A percentile compares a stretch with the other conserved stretches of the same genome.
Conservation (phyloP, 2,113 vertebrate genomes). For the Eurystomus gularis region DNA sequence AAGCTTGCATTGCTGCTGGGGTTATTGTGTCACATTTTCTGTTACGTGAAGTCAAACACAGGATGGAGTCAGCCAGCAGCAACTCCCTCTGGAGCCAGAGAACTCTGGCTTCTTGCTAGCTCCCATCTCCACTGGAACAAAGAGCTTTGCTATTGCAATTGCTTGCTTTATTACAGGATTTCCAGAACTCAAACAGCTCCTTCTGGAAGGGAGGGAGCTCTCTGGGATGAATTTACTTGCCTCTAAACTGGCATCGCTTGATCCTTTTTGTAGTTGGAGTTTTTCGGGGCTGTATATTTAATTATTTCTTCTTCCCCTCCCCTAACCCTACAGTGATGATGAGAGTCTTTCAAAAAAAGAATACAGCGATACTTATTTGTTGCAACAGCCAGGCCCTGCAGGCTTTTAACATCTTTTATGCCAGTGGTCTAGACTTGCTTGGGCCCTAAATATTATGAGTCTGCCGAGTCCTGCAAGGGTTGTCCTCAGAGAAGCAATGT, state of each 20-base stretch:
- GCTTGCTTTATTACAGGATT: neutral
- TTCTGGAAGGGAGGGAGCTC: neutral
- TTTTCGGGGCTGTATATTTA: neutral
- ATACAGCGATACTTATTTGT: neutral
- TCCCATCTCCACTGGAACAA: fast-evolving
- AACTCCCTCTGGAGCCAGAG: neutral
- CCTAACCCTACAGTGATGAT: neutral
- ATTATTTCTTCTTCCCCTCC: too few relatives aligned
- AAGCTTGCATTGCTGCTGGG: neutral
- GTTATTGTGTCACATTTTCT: fast-evolving
- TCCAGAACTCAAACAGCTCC: neutral
- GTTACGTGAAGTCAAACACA: neutral
- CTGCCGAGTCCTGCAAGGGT: neutral
- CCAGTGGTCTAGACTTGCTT: neutral
- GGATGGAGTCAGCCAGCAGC: neutral
- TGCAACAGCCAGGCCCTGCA: neutral
- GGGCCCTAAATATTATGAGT: neutral
- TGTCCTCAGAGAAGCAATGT: neutral
- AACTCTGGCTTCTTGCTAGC: neutral
- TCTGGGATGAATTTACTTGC: neutral
- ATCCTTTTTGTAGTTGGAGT: neutral
- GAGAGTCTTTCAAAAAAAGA: neutral
- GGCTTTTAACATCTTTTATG: neutral
- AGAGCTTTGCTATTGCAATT: neutral
- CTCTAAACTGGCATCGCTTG: neutral